Conservation (phyloP, 2,113 vertebrate species). For the Gavialis gangeticus region DNA sequence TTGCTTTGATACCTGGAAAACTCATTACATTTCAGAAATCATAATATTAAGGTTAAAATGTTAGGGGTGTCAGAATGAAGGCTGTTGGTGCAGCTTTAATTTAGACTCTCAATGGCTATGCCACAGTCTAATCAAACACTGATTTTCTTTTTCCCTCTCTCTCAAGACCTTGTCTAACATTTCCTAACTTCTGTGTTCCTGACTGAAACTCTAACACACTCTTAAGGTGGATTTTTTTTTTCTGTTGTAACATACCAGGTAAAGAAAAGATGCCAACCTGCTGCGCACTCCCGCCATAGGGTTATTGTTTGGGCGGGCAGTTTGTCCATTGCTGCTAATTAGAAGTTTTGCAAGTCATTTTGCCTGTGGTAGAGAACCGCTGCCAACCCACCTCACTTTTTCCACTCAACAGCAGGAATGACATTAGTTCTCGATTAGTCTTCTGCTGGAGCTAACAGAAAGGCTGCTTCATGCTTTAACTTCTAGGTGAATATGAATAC, state of each 20-base stretch:
- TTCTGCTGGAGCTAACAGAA: neutral
- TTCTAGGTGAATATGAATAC: neutral
- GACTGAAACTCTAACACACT: neutral
- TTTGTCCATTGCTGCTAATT: neutral
- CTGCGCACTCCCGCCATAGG: neutral
- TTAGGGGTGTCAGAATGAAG: neutral
- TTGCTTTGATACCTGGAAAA: neutral
- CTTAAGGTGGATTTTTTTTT: neutral
- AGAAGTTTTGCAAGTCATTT: neutral
- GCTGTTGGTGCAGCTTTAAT: neutral
- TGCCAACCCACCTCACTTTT: neutral
- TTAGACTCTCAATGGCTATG: fast-evolving
- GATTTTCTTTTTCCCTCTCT: neutral
- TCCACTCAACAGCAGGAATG: neutral
- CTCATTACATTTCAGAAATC: neutral
- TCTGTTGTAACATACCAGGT: neutral
- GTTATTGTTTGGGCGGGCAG: fast-evolving
- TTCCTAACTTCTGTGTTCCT: neutral
- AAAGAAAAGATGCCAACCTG: neutral
- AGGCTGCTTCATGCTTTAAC: fast-evolving
- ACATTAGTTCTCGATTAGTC: neutral
- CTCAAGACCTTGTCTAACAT: neutral
- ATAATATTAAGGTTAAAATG: neutral
- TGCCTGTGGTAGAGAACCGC: neutral
- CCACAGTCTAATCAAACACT: neutral